A percentile compares a stretch with the other conserved stretches of the same genome.
phyloP scores from a whole-genome alignment of 2,113 vertebrate genomes.

The Stercorarius parasiticus region DNA sequence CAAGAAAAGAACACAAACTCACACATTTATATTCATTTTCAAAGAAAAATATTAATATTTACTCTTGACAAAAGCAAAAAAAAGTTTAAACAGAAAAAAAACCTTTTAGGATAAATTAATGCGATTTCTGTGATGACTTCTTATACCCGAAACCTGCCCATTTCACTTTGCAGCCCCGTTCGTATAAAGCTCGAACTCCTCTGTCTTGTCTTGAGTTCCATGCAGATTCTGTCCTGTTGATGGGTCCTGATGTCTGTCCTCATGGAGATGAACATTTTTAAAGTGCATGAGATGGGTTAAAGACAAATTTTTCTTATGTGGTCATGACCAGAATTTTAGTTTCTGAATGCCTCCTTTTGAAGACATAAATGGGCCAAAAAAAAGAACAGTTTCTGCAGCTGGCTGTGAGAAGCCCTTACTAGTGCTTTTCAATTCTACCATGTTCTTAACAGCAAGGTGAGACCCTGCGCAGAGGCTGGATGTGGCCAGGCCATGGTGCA shows the following conservation, averaged over 20 bases:
- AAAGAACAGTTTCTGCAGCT: not conserved
- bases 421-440: not conserved
- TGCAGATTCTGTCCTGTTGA: not conserved
- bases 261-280: not conserved
- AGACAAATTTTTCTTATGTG: not conserved
- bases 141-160: not conserved
- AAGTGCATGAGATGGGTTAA: not conserved
- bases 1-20: constrained; percentile 19
- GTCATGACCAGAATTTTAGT: not conserved
- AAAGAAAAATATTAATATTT: constrained; percentile 59
- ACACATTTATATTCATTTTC: constrained; percentile 44
- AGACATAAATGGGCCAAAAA: not conserved
- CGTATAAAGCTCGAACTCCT: not conserved
- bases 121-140: not conserved
- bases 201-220: not conserved
- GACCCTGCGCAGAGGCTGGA: not conserved
- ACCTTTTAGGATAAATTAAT: not conserved
- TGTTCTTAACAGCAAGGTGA: not conserved
- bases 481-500: not conserved
- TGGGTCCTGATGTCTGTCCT: not conserved
- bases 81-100: not conserved
- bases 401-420: not conserved
- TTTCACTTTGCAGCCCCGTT: not conserved
- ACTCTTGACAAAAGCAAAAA: constrained; percentile 23
- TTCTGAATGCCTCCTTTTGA: not conserved